Evolutionary conservation across 2,888 invertebrate species (phyloP).

Genomic region (Desoria tigrina): DNA sequence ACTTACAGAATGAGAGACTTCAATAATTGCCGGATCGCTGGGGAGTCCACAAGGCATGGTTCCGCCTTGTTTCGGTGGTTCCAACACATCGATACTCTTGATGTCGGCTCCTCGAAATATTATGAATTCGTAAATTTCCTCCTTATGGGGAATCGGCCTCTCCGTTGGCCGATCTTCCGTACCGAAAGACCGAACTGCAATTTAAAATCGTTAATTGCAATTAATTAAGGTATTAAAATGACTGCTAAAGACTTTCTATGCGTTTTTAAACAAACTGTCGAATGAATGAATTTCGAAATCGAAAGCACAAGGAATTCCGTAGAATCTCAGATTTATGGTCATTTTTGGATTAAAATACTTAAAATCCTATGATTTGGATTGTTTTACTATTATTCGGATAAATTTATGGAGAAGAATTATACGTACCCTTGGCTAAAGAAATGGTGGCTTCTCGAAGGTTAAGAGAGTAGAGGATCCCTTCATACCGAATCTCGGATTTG

Average conservation of each 20-base stretch:
- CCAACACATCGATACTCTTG: constrained; percentile 91
- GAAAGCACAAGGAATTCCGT: no score
- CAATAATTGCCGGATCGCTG: constrained; percentile 98
- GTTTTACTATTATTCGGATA: no score
- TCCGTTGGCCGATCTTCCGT: constrained; percentile 97
- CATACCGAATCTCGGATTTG: constrained; percentile 98
- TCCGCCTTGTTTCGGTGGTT: constrained; percentile 79
- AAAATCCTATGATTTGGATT: no score
- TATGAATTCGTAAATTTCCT: constrained; percentile 98
- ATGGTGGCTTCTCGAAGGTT: constrained; percentile 99
- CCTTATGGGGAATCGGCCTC: constrained; percentile 92
- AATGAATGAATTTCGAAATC: no score
- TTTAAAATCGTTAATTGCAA: constrained; percentile 42
- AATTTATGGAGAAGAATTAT: no score
- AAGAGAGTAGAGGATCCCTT: constrained; percentile 97
- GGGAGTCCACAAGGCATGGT: constrained; percentile 61
- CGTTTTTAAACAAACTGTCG: no score
- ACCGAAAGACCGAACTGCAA: constrained; percentile 94
- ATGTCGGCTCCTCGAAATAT: constrained; percentile 97
- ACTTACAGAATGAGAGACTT: constrained; percentile 59
- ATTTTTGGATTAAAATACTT: no score
- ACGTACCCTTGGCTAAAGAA: constrained; percentile 97
- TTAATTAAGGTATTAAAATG: not conserved
- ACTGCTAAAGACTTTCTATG: constrained; percentile 1
- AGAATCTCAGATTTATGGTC: no score